phyloP scores from a whole-genome alignment of 1,140 invertebrate species.

The Aphelinus atriplicis region DNA sequence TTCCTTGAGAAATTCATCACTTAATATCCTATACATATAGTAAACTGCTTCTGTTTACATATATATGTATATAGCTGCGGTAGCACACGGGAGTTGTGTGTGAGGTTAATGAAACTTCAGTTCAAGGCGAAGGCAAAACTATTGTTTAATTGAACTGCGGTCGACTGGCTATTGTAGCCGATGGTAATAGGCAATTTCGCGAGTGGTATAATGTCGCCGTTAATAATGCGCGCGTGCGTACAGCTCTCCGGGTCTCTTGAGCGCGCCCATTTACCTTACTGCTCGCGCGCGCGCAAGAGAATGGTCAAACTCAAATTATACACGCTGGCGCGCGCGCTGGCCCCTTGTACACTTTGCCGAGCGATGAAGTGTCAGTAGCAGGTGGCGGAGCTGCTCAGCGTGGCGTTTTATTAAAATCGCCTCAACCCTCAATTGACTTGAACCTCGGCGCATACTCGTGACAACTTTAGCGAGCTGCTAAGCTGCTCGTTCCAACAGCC shows the following conservation, averaged over 20 bases:
- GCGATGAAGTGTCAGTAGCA: background rate
- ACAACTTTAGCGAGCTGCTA: too few relatives aligned
- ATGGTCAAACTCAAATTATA: slow-evolving; percentile 9
- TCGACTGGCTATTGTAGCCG: background rate
- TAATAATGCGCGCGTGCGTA: slow-evolving; percentile 13
- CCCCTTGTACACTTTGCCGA: background rate
- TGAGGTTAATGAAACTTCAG: slow-evolving; percentile 28
- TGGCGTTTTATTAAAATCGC: too few relatives aligned
- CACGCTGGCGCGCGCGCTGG: background rate
- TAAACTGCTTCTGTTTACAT: too few relatives aligned
- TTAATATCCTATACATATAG: too few relatives aligned
- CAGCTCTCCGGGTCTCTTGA: background rate
- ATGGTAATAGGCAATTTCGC: slow-evolving; percentile 31
- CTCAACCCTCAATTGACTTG: too few relatives aligned
- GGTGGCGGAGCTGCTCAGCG: too few relatives aligned
- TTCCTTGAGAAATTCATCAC: too few relatives aligned
- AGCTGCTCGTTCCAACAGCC: too few relatives aligned
- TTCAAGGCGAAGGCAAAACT: slow-evolving; percentile 27
- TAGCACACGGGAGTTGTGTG: background rate
- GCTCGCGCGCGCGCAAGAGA: background rate
- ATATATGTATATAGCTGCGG: background rate
- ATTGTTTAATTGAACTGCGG: slow-evolving; percentile 37
- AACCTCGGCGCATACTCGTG: too few relatives aligned
- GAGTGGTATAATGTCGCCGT: background rate
- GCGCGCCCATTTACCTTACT: background rate